Evolutionary conservation across 2,113 vertebrate species (phyloP).

Genomic region (Callopanchax toddi): DNA sequence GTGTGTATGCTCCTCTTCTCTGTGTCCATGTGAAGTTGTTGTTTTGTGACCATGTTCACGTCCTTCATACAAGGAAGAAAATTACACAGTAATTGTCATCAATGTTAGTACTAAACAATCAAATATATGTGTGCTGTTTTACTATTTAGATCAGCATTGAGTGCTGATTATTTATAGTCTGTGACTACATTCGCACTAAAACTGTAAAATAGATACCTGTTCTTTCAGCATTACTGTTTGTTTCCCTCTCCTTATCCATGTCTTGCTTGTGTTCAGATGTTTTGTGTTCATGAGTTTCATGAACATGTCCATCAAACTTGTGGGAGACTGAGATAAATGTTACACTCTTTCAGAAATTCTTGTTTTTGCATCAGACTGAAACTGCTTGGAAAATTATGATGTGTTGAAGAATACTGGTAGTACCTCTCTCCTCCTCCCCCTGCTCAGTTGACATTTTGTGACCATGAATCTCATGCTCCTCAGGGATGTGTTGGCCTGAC

Average conservation of each 20-base stretch:
- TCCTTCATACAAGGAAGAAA: neutral
- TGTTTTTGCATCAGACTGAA: too few species aligned
- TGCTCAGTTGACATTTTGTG: neutral
- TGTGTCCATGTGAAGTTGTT: neutral
- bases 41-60: neutral
- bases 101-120: neutral
- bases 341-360: neutral
- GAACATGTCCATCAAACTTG: neutral
- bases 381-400: neutral
- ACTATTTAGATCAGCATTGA: neutral
- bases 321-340: slow-evolving; percentile 21
- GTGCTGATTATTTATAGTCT: neutral
- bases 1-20: neutral
- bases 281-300: slow-evolving; percentile 14
- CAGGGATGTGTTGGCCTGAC: slow-evolving; percentile 5
- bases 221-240: neutral
- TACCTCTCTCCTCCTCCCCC: neutral
- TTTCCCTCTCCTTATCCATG: neutral
- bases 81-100: neutral
- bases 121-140: neutral
- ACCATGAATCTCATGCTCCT: neutral
- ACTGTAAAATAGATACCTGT: neutral
- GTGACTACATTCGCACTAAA: neutral
- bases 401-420: neutral
- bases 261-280: neutral